Evolutionary conservation across 2,888 invertebrate genomes (phyloP).

Genomic region (Scaptomyza cyrtandrae): DNA sequence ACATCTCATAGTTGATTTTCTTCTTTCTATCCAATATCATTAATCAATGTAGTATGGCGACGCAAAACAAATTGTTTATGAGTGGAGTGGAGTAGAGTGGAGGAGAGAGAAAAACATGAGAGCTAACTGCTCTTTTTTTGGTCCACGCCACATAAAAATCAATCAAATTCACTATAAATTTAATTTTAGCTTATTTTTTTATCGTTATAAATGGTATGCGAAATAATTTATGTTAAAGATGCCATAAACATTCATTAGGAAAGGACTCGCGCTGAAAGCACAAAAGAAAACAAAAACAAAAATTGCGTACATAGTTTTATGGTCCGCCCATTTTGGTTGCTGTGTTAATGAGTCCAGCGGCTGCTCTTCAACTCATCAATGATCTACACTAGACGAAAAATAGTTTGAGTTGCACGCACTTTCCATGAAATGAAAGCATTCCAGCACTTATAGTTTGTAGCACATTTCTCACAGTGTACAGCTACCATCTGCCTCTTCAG

Average conservation of each 20-base stretch:
- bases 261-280: conserved; percentile 28
- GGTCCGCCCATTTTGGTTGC: conserved; percentile 49
- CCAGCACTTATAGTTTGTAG: too few relatives aligned
- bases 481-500: conserved; percentile 11
- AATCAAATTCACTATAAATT: conserved; percentile 79
- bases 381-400: not conserved
- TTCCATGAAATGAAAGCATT: too few relatives aligned
- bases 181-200: conserved; percentile 38
- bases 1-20: conserved; percentile 41
- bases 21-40: conserved; percentile 38
- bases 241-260: conserved; percentile 77
- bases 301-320: conserved; percentile 68
- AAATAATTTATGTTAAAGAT: conserved; percentile 77
- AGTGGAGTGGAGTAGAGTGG: conserved; percentile 3
- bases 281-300: conserved; percentile 21
- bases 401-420: too few relatives aligned
- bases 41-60: conserved; percentile 56
- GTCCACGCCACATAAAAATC: conserved; percentile 69
- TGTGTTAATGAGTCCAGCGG: conserved; percentile 55
- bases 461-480: not conserved
- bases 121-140: conserved; percentile 23
- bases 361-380: too few relatives aligned
- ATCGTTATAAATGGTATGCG: conserved; percentile 65
- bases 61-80: conserved; percentile 62
- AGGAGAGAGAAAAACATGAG: not conserved